Conservation (phyloP, 2,113 vertebrate genomes). For the Nymphicus hollandicus region DNA sequence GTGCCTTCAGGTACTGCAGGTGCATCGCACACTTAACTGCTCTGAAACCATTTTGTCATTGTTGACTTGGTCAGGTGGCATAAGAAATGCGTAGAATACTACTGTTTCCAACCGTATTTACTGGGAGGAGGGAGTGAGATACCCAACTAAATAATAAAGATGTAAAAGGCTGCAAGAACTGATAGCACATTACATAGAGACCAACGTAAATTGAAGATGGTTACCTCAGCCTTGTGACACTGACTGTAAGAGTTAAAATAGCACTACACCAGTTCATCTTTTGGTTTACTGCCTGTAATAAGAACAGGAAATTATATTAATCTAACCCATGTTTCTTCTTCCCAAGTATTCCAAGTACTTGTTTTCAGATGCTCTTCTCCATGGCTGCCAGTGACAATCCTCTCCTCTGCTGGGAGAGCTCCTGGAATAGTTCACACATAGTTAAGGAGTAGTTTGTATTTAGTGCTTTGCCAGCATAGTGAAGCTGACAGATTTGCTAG, state of each 20-base stretch:
- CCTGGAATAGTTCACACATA: not conserved
- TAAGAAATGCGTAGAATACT: not conserved
- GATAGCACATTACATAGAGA: not conserved
- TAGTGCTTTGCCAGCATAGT: not conserved
- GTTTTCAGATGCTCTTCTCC: not conserved
- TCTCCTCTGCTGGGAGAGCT: not conserved
- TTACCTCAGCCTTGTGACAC: not conserved
- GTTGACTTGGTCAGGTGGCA: not conserved
- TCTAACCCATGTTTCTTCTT: not conserved
- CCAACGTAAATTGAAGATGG: not conserved
- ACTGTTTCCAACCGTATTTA: no score
- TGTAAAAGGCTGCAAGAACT: not conserved
- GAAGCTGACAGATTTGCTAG: not conserved
- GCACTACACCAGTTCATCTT: rapidly evolving
- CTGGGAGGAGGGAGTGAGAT: not conserved
- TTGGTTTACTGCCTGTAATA: not conserved
- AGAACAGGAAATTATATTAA: not conserved
- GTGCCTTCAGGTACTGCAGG: not conserved
- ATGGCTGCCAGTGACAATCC: not conserved
- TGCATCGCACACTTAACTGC: not conserved
- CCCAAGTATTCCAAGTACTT: not conserved
- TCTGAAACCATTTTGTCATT: not conserved
- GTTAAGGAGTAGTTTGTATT: not conserved
- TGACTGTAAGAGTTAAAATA: not conserved
- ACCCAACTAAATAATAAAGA: not conserved